These are phyloP conservation scores for Yponomeuta evonymella DNA, from an alignment of 2,888 invertebrate genomes.

Conservation along the genomic window DNA sequence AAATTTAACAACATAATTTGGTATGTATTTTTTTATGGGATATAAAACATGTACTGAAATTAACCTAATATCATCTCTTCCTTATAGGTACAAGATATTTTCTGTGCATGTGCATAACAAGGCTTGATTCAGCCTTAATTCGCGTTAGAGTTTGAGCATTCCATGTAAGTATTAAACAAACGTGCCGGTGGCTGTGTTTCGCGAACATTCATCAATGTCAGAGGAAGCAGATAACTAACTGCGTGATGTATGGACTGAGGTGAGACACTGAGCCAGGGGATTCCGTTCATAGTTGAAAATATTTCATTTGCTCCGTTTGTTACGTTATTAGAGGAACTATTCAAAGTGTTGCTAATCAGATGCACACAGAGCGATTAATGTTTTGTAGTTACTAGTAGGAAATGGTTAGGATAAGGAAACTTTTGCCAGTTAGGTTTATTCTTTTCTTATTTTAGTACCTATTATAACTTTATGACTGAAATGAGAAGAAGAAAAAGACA, in stretches of 20 bases:
- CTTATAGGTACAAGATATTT: too few species aligned
- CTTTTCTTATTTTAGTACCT: too few species aligned
- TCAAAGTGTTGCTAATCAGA: background rate
- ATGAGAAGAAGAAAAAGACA: too few species aligned
- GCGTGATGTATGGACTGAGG: slow-evolving; percentile 36
- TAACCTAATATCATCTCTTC: too few species aligned
- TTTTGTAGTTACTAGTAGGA: too few species aligned
- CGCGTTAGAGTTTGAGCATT: background rate
- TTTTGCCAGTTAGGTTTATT: too few species aligned
- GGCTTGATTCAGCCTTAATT: background rate
- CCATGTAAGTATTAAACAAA: slow-evolving; percentile 12
- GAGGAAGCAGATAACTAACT: slow-evolving; percentile 39
- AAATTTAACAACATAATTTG: too few species aligned
- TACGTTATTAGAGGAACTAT: background rate
- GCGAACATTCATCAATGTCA: slow-evolving; percentile 46
- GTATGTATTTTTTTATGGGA: too few species aligned
- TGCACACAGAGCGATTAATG: background rate
- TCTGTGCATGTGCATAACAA: background rate
- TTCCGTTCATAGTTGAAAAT: slow-evolving; percentile 18
- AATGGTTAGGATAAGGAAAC: too few species aligned
- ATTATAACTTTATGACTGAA: too few species aligned
- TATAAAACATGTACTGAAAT: too few species aligned
- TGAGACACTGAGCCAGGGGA: slow-evolving; percentile 24
- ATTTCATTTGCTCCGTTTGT: slow-evolving; percentile 10
- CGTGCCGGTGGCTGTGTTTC: slow-evolving; percentile 10